Evolutionary conservation across 1,140 invertebrate species (phyloP), one percentile per base, ranked within the genome.

Genomic region (Danaus melanippus): DNA sequence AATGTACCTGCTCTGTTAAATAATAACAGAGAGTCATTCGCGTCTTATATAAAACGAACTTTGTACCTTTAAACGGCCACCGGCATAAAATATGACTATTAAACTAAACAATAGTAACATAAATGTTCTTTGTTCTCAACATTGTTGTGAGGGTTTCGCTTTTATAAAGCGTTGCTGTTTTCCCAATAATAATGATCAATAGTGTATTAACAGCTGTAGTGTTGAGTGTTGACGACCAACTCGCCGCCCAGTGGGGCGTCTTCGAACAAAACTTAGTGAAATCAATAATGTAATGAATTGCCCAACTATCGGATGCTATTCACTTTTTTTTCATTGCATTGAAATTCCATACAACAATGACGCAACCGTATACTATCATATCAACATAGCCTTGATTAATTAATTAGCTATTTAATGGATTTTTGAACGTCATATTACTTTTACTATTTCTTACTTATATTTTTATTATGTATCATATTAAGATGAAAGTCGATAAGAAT

Each of bases 271-370:
- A 84, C 76, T 72, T 62, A 63, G 72, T 73, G 77, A 80, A 79
- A 81, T 80, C 76, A 80, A 82, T 82, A 80, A 77, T 73, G 73
- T 84, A 82, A 82, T 84, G 79, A 78, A 84, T 84, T 84, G 76
- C 79, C 74, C 74, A 80, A 84, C 64, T 46, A 60, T 64, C 57
- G 46, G 50, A 55, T 50, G 58, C 71, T 71, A 74, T 76, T 73
- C 71, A 64, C 42, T 46, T 57, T 60, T 56, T 46, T 60, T 53
- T 56, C 54, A 62, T 57, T 62, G 61, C 57, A 64, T 68, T 66
- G 53, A 55, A 60, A 57, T 62, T 61, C 57, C 66, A 63, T 57
- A 66, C 62, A 60, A 68, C 60, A 68, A 66, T 68, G 59, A 67
- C 57, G 60, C 63, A 71, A 71, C 62, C 46, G 59, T 42, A 32